Evolutionary conservation across 2,888 invertebrate genomes (phyloP).

Genomic region (Sminthurinus aureus): DNA sequence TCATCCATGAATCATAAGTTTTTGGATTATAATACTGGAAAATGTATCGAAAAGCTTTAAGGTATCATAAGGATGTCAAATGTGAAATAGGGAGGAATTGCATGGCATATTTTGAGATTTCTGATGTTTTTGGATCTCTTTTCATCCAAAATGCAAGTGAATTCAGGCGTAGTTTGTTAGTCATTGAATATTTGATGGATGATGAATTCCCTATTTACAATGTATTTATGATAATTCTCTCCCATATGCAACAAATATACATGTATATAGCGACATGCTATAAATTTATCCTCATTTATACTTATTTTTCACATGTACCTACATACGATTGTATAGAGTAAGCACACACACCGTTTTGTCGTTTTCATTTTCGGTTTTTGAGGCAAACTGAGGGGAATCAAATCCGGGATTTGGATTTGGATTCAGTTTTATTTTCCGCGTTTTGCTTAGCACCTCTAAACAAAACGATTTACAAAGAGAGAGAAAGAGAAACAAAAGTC

Average conservation of each 20-base stretch:
- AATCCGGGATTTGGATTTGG: conserved; percentile 31
- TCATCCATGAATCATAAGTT: too few species aligned
- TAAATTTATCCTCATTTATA: background rate
- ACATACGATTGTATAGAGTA: background rate
- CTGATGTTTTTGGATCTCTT: too few species aligned
- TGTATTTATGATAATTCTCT: conserved; percentile 38
- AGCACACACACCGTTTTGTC: background rate
- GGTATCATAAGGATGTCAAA: background rate
- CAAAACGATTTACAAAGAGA: conserved; percentile 48
- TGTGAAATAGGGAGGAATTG: background rate
- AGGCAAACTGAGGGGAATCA: conserved; percentile 7
- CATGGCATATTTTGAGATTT: too few species aligned
- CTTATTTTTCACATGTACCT: background rate
- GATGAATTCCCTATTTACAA: conserved; percentile 33
- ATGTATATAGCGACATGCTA: too few species aligned
- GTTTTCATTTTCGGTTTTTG: background rate
- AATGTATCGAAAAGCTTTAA: too few species aligned
- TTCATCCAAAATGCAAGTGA: background rate
- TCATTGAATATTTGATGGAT: conserved; percentile 34
- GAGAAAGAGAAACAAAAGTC: conserved; percentile 1
- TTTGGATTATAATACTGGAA: too few species aligned
- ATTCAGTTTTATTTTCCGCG: conserved; percentile 31
- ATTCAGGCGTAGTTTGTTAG: background rate
- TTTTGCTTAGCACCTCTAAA: conserved; percentile 53
- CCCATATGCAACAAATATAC: background rate